Percentiles rank a stretch among this genome's conserved stretches.
Conservation (phyloP, 2,113 vertebrate species). For the Australoheros scitulus region DNA sequence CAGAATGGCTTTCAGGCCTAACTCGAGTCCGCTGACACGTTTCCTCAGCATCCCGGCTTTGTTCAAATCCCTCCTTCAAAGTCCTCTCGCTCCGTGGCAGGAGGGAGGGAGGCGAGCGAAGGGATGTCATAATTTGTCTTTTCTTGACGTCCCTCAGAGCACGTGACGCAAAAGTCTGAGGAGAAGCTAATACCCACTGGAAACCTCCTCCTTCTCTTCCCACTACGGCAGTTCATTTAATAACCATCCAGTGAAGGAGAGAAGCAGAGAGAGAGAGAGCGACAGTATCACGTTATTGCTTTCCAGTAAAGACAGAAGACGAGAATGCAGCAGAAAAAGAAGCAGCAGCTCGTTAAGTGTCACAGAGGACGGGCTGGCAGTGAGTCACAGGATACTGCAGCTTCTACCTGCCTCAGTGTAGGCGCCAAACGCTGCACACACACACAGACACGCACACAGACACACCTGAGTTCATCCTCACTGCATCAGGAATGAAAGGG, state of each 20-base stretch:
- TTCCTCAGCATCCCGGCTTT: slow-evolving; percentile 40
- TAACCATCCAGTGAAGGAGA: slow-evolving; percentile 36
- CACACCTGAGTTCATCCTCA: too few relatives aligned
- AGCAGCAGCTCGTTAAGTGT: slow-evolving; percentile 74
- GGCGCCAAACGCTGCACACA: slow-evolving; percentile 13
- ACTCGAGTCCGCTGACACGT: slow-evolving; percentile 49
- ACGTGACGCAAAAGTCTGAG: slow-evolving; percentile 32
- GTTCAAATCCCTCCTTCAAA: slow-evolving; percentile 60
- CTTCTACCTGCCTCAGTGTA: slow-evolving; percentile 39
- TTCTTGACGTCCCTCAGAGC: slow-evolving; percentile 49
- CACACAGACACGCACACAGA: too few relatives aligned
- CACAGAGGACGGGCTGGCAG: slow-evolving; percentile 54
- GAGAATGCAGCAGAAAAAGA: slow-evolving; percentile 34
- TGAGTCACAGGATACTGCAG: slow-evolving; percentile 65
- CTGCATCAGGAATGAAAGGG: background rate
- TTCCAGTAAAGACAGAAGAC: slow-evolving; percentile 51
- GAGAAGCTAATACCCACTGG: slow-evolving; percentile 31
- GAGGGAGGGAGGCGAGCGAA: slow-evolving; percentile 4
- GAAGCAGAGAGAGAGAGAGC: background rate
- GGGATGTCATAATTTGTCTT: slow-evolving; percentile 66
- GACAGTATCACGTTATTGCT: slow-evolving; percentile 37
- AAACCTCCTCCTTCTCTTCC: slow-evolving; percentile 18
- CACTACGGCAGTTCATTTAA: slow-evolving; percentile 45
- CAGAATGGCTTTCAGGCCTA: slow-evolving; percentile 34
- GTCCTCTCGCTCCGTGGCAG: slow-evolving; percentile 6